Percentiles rank a stretch among this genome's conserved stretches.
Evolutionary conservation across 2,113 vertebrate genomes (phyloP).

Genomic region (Coptodon rendalli): DNA sequence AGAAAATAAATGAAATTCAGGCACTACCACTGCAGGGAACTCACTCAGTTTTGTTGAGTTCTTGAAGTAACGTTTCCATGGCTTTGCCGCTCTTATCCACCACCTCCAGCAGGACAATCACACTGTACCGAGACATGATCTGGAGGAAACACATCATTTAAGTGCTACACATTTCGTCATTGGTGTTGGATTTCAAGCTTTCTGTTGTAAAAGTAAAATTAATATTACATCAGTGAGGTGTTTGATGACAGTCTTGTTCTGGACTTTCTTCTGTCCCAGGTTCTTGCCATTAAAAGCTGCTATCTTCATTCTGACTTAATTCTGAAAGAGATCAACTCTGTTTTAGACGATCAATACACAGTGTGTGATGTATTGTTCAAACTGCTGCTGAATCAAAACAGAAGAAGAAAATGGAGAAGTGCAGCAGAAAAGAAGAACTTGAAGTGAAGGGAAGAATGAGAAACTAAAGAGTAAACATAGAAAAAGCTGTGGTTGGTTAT

Average conservation of each 20-base stretch:
- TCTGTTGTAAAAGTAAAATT: background rate
- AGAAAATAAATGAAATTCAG: fast-evolving
- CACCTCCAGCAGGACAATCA: constrained; percentile 44
- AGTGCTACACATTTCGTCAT: fast-evolving
- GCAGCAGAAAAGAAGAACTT: background rate
- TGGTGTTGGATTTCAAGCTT: fast-evolving
- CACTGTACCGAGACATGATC: constrained; percentile 41
- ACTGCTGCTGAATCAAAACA: background rate
- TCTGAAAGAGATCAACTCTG: background rate
- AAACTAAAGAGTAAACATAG: background rate
- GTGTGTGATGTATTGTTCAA: fast-evolving
- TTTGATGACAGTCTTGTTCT: background rate
- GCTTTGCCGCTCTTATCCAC: constrained; percentile 17
- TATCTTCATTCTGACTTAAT: constrained; percentile 53
- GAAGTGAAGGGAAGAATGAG: background rate
- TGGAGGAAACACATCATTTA: background rate
- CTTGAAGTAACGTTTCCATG: background rate
- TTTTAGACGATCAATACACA: fast-evolving
- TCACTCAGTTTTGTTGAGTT: constrained; percentile 26
- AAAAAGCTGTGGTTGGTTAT: background rate
- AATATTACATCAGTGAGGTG: constrained; percentile 39
- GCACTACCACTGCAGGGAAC: background rate
- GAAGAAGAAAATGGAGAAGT: background rate
- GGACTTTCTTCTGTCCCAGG: constrained; percentile 46
- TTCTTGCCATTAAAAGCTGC: constrained; percentile 58